Base-by-base conservation (phyloP, 1,140 invertebrate species). In the Zophobas morio region DNA sequence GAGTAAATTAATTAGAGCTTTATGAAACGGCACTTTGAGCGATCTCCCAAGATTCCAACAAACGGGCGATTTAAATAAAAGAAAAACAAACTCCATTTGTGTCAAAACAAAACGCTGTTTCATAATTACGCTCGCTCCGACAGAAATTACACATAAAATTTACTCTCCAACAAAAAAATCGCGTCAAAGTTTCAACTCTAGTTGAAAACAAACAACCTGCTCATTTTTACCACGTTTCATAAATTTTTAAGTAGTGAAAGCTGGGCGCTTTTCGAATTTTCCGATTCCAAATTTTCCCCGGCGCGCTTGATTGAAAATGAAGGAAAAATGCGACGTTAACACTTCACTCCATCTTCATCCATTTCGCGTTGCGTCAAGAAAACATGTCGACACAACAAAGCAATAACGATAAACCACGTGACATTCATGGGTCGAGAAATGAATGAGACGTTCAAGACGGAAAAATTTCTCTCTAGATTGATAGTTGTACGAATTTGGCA, bases 1-100 rank as follows among this genome's bases (percentile, higher is more conserved):
- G 39, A 66, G 39, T 66, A 66, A 66, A 66, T 66, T 66, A 66
- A 66, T 66, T 66, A 66, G 60, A 42, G 53, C 33, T 20, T 54
- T 54, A 54, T 54, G 35, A 54, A 54, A 54, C 53, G 35, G 20
- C 20, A 20, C 20, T 20, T 20, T 20, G 20, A 20, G 20, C 20
- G 20, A 20, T 20, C 20, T 20, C 20, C 20, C 20, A 20, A 20
- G 20, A 20, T 20, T 20, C 20, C 20, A 20, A 20, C 20, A 20
- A 20, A 20, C 20, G 20, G 20, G 20, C 20, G 20, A 20, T 20
- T 20, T 20, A 20, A 20, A 20, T 20, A 20, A 20, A 20, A 20
- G 20, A 20, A 20, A 20, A 20, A 20, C 20, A 20, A 20, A 20
- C 20, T 20, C 20, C 20, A 20, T 20, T 20, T 20, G 20, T 20